phyloP scores from a whole-genome alignment of 2,113 vertebrate genomes.

The Microcebus griseorufus region DNA sequence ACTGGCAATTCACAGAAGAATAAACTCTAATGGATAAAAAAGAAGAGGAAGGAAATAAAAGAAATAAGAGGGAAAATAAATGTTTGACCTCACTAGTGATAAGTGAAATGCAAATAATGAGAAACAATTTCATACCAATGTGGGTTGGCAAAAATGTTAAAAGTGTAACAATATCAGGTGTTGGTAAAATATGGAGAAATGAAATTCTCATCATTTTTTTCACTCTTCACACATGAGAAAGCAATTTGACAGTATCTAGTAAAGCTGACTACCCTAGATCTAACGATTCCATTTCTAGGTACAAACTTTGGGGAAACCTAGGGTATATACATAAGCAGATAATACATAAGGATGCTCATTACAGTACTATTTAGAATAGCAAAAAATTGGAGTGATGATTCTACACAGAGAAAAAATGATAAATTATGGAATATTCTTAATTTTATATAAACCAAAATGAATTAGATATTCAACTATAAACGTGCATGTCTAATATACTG shows the following conservation, averaged over 20 bases:
- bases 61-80: neutral
- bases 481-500: neutral
- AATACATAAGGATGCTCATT: neutral
- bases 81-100: neutral
- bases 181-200: neutral
- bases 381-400: neutral
- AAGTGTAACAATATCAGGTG: neutral
- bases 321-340: neutral
- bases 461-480: neutral
- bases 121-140: neutral
- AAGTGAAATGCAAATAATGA: neutral
- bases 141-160: neutral
- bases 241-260: neutral
- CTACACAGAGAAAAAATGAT: neutral
- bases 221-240: neutral
- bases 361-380: neutral
- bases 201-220: neutral
- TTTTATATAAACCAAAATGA: neutral
- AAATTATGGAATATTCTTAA: neutral
- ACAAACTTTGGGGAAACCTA: neutral
- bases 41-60: neutral
- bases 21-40: neutral
- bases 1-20: neutral
- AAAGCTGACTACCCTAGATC: neutral
- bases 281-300: neutral